Evolutionary conservation across 1,140 invertebrate species (phyloP).

Genomic region (Scaptomyza pallida): DNA sequence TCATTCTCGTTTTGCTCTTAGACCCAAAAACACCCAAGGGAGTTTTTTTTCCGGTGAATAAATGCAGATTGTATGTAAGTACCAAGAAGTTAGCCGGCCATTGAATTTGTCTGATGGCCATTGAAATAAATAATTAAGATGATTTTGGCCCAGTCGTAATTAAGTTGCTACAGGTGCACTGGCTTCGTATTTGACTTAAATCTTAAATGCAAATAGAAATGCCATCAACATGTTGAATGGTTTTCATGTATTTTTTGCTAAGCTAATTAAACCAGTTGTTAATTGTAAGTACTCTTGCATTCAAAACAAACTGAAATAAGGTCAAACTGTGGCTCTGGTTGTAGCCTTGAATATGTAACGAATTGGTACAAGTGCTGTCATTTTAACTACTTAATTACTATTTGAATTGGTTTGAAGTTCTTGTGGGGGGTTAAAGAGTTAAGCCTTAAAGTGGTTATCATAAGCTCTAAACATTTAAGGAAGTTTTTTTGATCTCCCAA

Average conservation of each 20-base stretch:
- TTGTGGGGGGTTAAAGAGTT: no score
- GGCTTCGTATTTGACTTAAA: conserved; percentile 48
- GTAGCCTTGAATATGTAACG: no score
- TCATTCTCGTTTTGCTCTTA: conserved; percentile 54
- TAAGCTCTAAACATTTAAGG: no score
- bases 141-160: conserved; percentile 60
- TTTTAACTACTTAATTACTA: no score
- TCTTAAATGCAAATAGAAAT: conserved; percentile 39
- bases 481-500: no score
- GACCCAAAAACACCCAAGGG: neutral
- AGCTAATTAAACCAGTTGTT: neutral
- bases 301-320: neutral
- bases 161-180: conserved; percentile 64
- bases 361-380: no score
- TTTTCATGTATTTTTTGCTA: neutral
- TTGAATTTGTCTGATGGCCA: conserved; percentile 17
- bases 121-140: conserved; percentile 65
- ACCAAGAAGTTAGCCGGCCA: neutral
- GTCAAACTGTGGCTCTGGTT: no score
- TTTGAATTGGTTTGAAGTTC: no score
- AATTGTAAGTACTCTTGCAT: neutral
- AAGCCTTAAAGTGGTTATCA: no score
- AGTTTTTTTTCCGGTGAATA: conserved; percentile 5
- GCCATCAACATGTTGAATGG: conserved; percentile 1
- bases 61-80: conserved; percentile 3